Base-by-base conservation (phyloP, 2,113 vertebrate species). In the Meriones unguiculatus region DNA sequence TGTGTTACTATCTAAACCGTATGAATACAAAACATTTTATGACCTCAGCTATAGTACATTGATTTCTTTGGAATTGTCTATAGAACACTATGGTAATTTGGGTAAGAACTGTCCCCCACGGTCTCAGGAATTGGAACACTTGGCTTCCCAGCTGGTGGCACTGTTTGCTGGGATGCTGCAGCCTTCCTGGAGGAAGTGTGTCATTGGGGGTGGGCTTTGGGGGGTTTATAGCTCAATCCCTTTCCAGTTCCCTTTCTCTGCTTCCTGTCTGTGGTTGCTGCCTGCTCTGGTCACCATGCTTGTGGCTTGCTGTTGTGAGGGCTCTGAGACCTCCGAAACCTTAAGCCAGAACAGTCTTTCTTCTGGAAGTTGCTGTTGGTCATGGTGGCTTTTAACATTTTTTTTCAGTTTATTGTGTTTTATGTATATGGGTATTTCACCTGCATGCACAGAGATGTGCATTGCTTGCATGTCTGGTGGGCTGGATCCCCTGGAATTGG, bases 1-100 rank as follows among this genome's bases (percentile, higher is more conserved):
- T 94, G 59, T 85, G 30, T 93, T 93, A 54, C 28, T 14, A 30
- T 77, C 25, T 93, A 69, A 95, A 82, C 5, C 86, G 8, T 24
- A 52, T 73, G 5, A 50, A 94, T 94, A 62, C 9, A 89, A 89
- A 73, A 91, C 75, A 89, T 70, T 69, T 94, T 95, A 59, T 80
- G 89, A 93, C 20, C 20, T 11, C 10, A 96, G 78, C 24, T 84
- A 70, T 89, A 81, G 86, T 62, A 50, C 12, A 92, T 3, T 8
- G 90, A 46, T 95, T 72, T 30, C 28, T 17, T 62, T 70, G 57
- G 50, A 80, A 2, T 95, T 59, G 30, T 67, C 22, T 75, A 75
- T 72, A 52, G 70, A 64, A 0, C 9, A 38, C 0, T 0, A 91
- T 64, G 57, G 14, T 84, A 17, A 28, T 84, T 64, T 84, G n/a